Evolutionary conservation across 2,797 vertebrate genomes (phyloP).

Genomic region (Crossoptilon crossoptilon): DNA sequence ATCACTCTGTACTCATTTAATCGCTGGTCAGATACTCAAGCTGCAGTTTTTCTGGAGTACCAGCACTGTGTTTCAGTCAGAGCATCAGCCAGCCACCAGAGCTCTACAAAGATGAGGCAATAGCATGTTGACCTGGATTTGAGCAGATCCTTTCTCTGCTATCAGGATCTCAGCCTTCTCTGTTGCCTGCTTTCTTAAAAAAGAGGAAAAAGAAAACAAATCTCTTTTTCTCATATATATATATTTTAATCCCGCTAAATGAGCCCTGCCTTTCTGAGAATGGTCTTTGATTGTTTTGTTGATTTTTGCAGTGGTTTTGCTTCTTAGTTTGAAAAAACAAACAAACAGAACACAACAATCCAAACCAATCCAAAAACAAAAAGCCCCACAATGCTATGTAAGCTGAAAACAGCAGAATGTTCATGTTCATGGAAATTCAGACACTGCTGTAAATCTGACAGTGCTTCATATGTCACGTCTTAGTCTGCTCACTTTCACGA

Average conservation of each 20-base stretch:
- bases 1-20: neutral
- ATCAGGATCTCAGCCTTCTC: neutral
- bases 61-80: neutral
- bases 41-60: neutral
- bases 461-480: neutral
- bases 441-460: neutral
- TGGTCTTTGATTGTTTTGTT: neutral
- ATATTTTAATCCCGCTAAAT: neutral
- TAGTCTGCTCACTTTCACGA: conserved; percentile 11
- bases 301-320: neutral
- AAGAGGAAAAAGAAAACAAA: neutral
- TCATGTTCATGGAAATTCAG: conserved; percentile 8
- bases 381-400: neutral
- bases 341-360: too few relatives aligned
- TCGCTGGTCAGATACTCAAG: neutral
- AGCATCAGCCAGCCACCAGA: neutral
- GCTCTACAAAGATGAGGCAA: neutral
- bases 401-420: neutral
- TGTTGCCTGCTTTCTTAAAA: neutral
- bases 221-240: neutral
- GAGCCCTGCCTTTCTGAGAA: neutral
- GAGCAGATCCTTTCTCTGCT: neutral
- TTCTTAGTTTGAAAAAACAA: neutral
- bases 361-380: too few relatives aligned
- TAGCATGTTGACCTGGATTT: neutral